Evolutionary conservation across 23 tunicate genomes (phyloP).

Genomic region (Aplidium turbinatum): DNA sequence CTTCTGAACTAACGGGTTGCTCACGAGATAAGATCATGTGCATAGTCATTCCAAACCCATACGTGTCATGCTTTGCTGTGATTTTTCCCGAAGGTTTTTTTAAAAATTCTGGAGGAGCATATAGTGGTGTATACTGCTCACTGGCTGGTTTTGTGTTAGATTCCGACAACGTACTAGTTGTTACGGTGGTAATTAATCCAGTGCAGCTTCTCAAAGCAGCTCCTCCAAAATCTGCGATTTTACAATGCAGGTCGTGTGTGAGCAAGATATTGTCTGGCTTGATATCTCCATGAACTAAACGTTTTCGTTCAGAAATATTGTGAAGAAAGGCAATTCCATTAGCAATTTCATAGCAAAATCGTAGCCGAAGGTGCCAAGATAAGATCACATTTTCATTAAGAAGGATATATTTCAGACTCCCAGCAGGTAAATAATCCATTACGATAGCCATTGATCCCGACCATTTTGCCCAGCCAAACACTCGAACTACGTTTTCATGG

Average conservation of each 20-base stretch:
- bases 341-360: conserved; percentile 17
- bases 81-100: not conserved
- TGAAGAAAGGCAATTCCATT: conserved; percentile 9
- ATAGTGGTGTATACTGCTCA: not conserved
- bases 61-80: not conserved
- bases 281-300: conserved; percentile 30
- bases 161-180: no score
- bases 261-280: conserved; percentile 24
- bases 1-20: not conserved
- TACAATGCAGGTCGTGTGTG: conserved; percentile 12
- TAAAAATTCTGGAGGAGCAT: conserved; percentile 13
- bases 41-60: not conserved
- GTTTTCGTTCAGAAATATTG: not conserved
- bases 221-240: conserved; percentile 21
- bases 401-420: not conserved
- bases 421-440: conserved; percentile 17
- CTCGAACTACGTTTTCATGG: conserved; percentile 21
- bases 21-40: not conserved
- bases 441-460: not conserved
- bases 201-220: conserved; percentile 1
- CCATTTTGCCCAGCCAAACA: conserved; percentile 9
- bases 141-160: not conserved
- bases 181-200: not conserved
- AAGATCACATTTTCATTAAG: conserved; percentile 1
- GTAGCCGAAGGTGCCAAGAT: not conserved